These are phyloP conservation scores for Lumbricus terrestris DNA, from an alignment of 2,888 invertebrate genomes.

Conservation along the genomic window DNA sequence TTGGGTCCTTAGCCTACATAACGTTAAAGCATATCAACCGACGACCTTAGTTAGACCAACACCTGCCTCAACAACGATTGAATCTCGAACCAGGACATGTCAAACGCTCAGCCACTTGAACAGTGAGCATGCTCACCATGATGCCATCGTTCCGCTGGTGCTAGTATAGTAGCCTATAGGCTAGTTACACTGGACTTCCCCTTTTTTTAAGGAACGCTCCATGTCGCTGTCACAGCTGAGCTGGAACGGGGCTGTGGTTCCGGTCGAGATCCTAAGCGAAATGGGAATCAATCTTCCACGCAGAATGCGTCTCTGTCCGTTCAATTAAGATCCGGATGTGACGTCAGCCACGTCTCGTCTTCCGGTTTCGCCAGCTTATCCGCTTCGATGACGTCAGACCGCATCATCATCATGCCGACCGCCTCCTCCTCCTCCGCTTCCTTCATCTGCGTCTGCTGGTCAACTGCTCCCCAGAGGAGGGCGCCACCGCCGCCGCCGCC, in stretches of 20 bases:
- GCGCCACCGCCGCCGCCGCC: no score
- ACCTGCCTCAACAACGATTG: not conserved
- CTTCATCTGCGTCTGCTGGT: not conserved
- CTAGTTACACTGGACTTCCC: not conserved
- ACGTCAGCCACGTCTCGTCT: not conserved
- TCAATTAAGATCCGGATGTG: not conserved
- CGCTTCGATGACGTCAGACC: not conserved
- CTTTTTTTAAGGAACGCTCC: not conserved
- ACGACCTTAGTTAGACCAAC: not conserved
- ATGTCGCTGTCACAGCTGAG: not conserved
- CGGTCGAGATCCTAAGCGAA: not conserved
- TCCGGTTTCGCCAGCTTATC: not conserved
- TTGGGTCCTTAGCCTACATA: not conserved
- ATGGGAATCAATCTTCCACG: not conserved
- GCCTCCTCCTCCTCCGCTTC: no score
- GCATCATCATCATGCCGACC: not conserved
- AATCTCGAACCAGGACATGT: not conserved
- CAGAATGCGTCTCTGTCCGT: not conserved
- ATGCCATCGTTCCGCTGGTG: not conserved
- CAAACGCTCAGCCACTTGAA: not conserved
- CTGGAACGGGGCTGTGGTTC: not conserved
- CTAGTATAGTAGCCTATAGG: no score
- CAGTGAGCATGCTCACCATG: no score
- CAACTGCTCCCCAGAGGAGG: not conserved
- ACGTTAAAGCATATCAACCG: not conserved